Evolutionary conservation across 2,888 invertebrate genomes (phyloP), one percentile per base, ranked within the genome.

Genomic region (Meiosimyza platycephala): DNA sequence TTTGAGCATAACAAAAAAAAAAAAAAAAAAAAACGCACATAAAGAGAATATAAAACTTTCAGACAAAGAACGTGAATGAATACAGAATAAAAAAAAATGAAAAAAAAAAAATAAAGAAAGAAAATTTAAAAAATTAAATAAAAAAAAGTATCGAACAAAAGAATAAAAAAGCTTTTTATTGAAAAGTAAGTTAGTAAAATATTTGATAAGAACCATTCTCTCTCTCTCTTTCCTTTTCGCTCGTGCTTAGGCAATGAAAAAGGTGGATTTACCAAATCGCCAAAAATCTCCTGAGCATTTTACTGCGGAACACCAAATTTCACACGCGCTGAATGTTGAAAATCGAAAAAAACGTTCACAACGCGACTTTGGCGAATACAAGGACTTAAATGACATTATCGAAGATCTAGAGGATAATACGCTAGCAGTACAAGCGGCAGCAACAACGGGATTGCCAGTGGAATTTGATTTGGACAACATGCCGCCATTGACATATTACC

Each of bases 401-500:
- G 84, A 84, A 65, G 83, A 84, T 63, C 74, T 83, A 71, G 80
- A 80, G 66, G 84, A 85, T 72, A 84, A 81, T 75, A 74, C 76
- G 50, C 50, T 83, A 74, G 77, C 80, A 64, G 75, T 78, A 70
- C 80, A 48, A 51, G 33, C 22, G n/a, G 16, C 52, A 15, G 52
- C 18, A 18, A 28, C 73, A 22, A 50, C 48, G 47, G 55, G 71
- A 15, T 62, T 66, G 59, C 74, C 77, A 16, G 75, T 82, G 78
- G 85, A 84, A 75, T 80, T 79, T 65, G 84, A 84, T 73, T 76
- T 83, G 77, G 84, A 84, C 71, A 85, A 79, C 75, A 83, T 85
- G 82, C 80, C 83, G 72, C 83, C 85, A 73, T 64, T 84, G 72
- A 76, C 84, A 71, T 84, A 85, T 74, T 83, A 81, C 73, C 73